phyloP scores from a whole-genome alignment of 2,888 invertebrate genomes.

The Drosophila testacea region DNA sequence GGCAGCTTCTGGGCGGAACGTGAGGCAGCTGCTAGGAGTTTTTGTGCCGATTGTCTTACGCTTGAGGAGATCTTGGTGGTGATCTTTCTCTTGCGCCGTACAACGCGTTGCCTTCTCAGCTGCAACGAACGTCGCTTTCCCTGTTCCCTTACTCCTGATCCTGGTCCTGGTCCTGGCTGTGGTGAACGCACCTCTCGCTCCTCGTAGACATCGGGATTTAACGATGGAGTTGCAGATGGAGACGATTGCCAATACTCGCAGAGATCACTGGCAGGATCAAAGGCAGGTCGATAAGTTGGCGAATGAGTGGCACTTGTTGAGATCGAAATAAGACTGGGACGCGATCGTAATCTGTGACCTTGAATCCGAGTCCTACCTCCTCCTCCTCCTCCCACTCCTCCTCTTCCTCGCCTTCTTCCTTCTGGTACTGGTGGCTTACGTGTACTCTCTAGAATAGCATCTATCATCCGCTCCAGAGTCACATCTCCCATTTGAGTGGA shows the following conservation, averaged over 20 bases:
- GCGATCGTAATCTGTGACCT: conserved; percentile 48
- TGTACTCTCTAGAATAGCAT: conserved; percentile 84
- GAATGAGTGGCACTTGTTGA: conserved; percentile 76
- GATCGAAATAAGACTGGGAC: conserved; percentile 26
- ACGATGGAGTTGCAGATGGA: conserved; percentile 2
- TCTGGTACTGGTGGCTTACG: conserved; percentile 71
- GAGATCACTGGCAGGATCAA: conserved; percentile 85
- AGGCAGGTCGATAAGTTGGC: conserved; percentile 84
- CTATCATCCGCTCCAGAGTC: conserved; percentile 85
- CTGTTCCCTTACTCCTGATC: background rate
- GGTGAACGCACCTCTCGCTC: conserved; percentile 83
- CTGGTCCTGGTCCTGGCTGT: conserved; percentile 11
- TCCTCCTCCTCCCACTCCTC: background rate
- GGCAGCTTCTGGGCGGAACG: conserved; percentile 48
- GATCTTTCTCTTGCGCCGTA: conserved; percentile 82
- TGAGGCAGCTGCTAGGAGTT: conserved; percentile 56
- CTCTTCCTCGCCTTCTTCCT: background rate
- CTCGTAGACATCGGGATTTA: conserved; percentile 50
- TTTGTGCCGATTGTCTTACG: conserved; percentile 81
- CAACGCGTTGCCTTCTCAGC: conserved; percentile 81
- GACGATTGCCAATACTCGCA: conserved; percentile 83
- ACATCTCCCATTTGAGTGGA: conserved; percentile 84
- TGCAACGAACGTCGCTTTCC: conserved; percentile 53
- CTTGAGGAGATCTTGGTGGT: conserved; percentile 69
- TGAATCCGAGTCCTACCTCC: conserved; percentile 25